Evolutionary conservation across 1,140 invertebrate species (phyloP), one percentile per base, ranked within the genome.

Genomic region (Rhizoglyphus robini): DNA sequence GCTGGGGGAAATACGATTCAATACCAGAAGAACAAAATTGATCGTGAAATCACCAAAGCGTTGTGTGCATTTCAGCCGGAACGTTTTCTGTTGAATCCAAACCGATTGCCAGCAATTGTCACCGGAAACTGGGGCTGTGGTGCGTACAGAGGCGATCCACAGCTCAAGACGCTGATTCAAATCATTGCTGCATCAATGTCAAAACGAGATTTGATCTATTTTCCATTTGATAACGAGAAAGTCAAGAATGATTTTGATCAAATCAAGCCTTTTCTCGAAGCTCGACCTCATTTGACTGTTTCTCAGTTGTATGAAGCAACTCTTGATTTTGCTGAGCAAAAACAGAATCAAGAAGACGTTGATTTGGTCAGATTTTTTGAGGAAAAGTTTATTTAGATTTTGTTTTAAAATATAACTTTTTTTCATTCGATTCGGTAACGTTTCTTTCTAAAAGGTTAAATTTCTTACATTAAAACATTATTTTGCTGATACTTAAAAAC

Each of bases 111-210:
- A 3, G 85, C 86, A 3, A 82, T 98, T 11, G 92, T 92, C 2
- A 95, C 93, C 0, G 95, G 95, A 34, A 97, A 98, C 78, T 99
- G 95, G 95, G 95, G 95, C 3, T 98, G 95, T 79, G 95, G 95
- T 1, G 94, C 88, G 3, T 98, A 93, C 75, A 81, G 83, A 4
- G 94, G 95, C 3, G 85, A 94, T 74, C 81, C 86, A 1, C 77
- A 84, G 38, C 75, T 98, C 0, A 99, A 99, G 81, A 81, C 76
- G n/a, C 73, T 98, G 0, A 76, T 98, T 46, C 95, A 99, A 75
- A 74, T 94, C 29, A 88, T 96, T 81, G 91, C 90, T 25, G 86
- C 88, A 57, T 71, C 84, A 2, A 77, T 81, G 46, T 81, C 84
- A 1, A 77, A 80, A 23, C 76, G 83, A 75, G 83, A 84, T 29